Evolutionary conservation across 2,113 vertebrate species (phyloP).

Genomic region (Rhineura floridana): DNA sequence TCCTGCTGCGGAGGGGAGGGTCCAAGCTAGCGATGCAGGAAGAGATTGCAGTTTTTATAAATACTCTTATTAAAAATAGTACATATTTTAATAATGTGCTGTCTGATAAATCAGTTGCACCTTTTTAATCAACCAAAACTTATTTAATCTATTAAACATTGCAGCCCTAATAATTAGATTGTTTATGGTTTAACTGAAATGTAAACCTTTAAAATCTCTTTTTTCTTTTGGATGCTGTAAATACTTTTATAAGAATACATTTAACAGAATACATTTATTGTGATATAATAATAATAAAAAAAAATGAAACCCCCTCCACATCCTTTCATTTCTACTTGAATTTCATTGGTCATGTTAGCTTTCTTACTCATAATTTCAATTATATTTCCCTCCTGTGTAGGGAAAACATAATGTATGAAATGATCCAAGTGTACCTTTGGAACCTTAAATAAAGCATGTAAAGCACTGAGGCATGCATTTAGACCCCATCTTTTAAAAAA

Average conservation of each 20-base stretch:
- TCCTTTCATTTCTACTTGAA: not conserved
- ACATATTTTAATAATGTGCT: not conserved
- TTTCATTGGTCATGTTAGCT: not conserved
- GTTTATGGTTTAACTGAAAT: not conserved
- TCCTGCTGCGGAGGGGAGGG: no score
- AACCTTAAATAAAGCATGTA: not conserved
- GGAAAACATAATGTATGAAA: not conserved
- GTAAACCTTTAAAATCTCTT: not conserved
- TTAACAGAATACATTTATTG: no score
- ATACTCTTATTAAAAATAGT: no score
- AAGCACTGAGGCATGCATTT: fast-evolving
- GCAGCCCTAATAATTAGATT: not conserved
- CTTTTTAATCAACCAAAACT: not conserved
- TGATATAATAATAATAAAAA: not conserved
- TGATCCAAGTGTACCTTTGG: not conserved
- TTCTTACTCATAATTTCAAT: not conserved
- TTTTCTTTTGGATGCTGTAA: not conserved
- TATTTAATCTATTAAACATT: not conserved
- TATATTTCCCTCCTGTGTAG: not conserved
- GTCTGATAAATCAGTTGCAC: not conserved
- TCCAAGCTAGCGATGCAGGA: no score
- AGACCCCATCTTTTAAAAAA: no score
- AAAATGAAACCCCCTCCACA: not conserved
- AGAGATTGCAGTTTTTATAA: no score
- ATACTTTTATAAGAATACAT: no score